Evolutionary conservation across 2,888 invertebrate genomes (phyloP), one percentile per base, ranked within the genome.

Genomic region (Polylopha cassiicola): DNA sequence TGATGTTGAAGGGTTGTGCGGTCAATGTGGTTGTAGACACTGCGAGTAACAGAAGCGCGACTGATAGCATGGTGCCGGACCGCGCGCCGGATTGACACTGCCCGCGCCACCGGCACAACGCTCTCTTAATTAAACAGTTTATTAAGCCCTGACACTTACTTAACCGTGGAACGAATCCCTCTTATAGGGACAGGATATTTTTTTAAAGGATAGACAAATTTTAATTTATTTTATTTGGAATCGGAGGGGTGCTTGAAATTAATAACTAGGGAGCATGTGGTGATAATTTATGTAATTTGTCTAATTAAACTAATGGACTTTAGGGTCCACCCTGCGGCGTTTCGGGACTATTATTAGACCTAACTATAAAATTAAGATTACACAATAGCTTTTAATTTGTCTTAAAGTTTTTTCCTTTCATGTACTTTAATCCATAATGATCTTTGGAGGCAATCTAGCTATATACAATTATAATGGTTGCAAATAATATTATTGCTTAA

Each of bases 71-170:
- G 65, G 53, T 77, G 73, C 56, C 72, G 50, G 59, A 58, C 49
- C 65, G 72, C 70, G 65, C 62, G 71, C 77, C 60, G 68, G 63
- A 63, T 61, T 65, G 62, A 58, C 65, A 79, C 81, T 81, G 79
- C 61, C 65, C 63, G 63, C 66, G 57, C 58, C 57, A 66, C 57
- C 58, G 60, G 56, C 64, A 62, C 61, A 66, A 65, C 74, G 61
- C 70, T 60, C 56, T 68, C 77, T 81, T 80, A 84, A 85, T 85
- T 84, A 82, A 75, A 68, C 78, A 73, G 81, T 81, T 82, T 78
- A 81, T 75, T 85, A 82, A 82, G 71, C 82, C 73, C 73, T 65
- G 65, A 79, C 81, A 82, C 81, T n/a, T n/a, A n/a, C n/a, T 84
- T 73, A 76, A 77, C 73, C 68, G 76, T 69, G 59, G 54, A 61